These are phyloP conservation scores for Caenorhabditis auriculariae DNA, from an alignment of 2,888 invertebrate genomes.

Conservation along the genomic window DNA sequence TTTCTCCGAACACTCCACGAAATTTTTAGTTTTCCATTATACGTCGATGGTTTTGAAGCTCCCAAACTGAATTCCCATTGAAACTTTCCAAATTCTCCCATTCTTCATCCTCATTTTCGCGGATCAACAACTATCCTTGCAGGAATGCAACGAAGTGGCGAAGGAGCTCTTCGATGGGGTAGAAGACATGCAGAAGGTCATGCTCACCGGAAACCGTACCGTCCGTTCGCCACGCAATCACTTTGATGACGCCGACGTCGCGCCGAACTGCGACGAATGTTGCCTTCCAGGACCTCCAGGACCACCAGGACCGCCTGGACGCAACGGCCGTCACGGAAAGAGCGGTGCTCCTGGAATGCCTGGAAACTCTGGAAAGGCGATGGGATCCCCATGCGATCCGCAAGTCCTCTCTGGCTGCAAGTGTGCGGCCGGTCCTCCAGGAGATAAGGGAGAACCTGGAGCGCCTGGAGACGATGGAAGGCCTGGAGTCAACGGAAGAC, in stretches of 20 bases:
- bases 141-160: constrained; percentile 26
- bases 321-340: constrained; percentile 19
- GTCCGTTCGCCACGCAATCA: background rate
- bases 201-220: background rate
- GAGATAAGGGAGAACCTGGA: constrained; percentile 31
- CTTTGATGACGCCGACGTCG: background rate
- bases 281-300: constrained; percentile 52
- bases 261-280: constrained; percentile 47
- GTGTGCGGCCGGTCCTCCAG: constrained; percentile 37
- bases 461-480: constrained; percentile 33
- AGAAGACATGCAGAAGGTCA: constrained; percentile 19
- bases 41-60: no score
- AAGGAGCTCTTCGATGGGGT: constrained; percentile 23
- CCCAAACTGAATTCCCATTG: no score
- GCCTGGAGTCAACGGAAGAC: constrained; percentile 26
- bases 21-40: no score
- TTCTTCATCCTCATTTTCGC: background rate
- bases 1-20: no score
- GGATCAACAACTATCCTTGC: background rate
- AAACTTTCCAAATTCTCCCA: no score
- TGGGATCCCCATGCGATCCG: constrained; percentile 20
- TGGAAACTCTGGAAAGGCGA: constrained; percentile 21
- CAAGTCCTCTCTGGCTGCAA: constrained; percentile 14
- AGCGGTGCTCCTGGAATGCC: constrained; percentile 28
- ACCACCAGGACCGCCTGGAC: constrained; percentile 23